Base-by-base conservation (phyloP, 2,888 invertebrate species). In the Peribatodes rhomboidaria region DNA sequence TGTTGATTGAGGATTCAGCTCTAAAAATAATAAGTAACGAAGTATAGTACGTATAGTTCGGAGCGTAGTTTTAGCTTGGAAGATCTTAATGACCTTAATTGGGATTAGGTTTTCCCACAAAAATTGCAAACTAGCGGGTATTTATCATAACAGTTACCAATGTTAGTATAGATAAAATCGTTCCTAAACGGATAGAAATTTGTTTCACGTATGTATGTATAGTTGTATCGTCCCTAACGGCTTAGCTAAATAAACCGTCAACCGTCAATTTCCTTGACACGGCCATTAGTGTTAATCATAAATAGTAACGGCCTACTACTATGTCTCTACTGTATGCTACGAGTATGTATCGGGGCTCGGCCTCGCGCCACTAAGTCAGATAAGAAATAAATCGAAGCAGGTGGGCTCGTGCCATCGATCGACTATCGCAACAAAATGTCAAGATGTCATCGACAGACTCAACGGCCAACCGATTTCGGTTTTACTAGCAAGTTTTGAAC, bases 311-410 rank as follows among this genome's bases (percentile, higher is more conserved):
- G 61, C 47, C 52, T 66, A 66, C 50, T 50, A 50, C 33, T 47
- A 47, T 49, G 47, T 49, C 0, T n/a, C 16, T 47, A 27, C 27
- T 33, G 31, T 47, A 31, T 50, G 1, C 53, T 55, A 6, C 27
- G 27, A 27, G 27, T 27, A 64, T 66, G 61, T 60, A 58, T 61
- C 53, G 59, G 62, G 74, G 76, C 76, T 76, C 75, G 69, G 73
- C 73, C 89, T 88, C 83, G 84, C 82, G 84, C 77, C 76, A 84
- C 71, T 71, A 82, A 85, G 87, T 88, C 87, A 80, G 88, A 89
- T 88, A 89, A 88, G 80, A 83, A 84, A 85, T 86, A 85, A 70
- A 86, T 86, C 78, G 78, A 80, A 74, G 76, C 82, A 85, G 81
- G 84, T 85, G 84, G 74, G 75, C 76, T 72, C 68, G 61, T 67